Percentiles rank a stretch among this genome's conserved stretches.
Evolutionary conservation across 1,140 invertebrate species (phyloP).

Genomic region (Chelonus insularis): DNA sequence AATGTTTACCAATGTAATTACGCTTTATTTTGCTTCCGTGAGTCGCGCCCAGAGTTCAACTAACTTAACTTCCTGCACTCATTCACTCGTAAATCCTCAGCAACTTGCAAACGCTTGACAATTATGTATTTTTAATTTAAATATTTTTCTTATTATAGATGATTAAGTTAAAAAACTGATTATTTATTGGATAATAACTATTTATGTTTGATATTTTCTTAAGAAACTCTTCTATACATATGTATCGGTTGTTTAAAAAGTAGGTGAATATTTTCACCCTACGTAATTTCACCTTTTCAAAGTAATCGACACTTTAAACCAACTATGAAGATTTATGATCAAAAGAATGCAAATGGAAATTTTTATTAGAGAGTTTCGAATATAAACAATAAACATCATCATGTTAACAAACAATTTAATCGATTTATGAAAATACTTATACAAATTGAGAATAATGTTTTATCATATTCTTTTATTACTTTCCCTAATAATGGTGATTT

Average conservation of each 20-base stretch:
- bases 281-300: background rate
- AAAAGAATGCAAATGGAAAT: no score
- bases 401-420: no score
- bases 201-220: background rate
- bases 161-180: background rate
- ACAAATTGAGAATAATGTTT: no score
- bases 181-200: background rate
- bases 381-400: background rate
- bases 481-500: no score
- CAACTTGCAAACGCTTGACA: background rate
- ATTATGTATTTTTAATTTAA: background rate
- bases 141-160: background rate
- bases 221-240: background rate
- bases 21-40: conserved; percentile 15
- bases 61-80: conserved; percentile 23
- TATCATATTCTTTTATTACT: no score
- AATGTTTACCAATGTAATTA: conserved; percentile 17
- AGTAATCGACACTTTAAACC: background rate
- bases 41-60: conserved; percentile 28
- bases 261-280: conserved; percentile 8
- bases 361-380: background rate
- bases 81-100: conserved; percentile 27
- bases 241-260: no score
- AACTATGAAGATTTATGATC: background rate
- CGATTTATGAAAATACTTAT: no score